Conservation (phyloP, 2,888 invertebrate genomes). For the Palloptera scutellata region DNA sequence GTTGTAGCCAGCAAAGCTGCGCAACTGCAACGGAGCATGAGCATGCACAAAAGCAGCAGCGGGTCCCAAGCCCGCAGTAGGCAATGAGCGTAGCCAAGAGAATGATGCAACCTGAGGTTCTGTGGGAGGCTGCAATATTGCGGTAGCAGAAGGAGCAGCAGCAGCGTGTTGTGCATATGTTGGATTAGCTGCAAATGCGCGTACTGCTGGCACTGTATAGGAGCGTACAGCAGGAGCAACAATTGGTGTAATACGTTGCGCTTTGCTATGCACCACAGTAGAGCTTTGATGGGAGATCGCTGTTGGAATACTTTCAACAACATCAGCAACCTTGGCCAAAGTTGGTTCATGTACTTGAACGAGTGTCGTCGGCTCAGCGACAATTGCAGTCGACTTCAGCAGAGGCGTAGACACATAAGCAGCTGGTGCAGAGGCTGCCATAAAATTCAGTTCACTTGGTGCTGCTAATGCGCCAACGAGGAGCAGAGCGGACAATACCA, state of each 20-base stretch:
- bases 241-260: conserved; percentile 54
- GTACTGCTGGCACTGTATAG: conserved; percentile 42
- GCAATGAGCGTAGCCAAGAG: not conserved
- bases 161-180: not conserved
- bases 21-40: conserved; percentile 21
- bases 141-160: not conserved
- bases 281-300: conserved; percentile 66
- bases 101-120: too few relatives aligned
- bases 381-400: conserved; percentile 17
- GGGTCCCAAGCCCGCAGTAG: conserved; percentile 5
- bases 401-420: conserved; percentile 13
- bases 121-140: too few relatives aligned
- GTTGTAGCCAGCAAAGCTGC: conserved; percentile 9
- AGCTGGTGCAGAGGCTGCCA: conserved; percentile 10
- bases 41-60: conserved; percentile 20
- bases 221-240: conserved; percentile 47
- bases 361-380: conserved; percentile 42
- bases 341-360: conserved; percentile 53
- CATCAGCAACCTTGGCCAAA: conserved; percentile 48
- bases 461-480: not conserved
- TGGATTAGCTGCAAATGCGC: conserved; percentile 15
- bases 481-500: conserved; percentile 70
- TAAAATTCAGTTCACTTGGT: conserved; percentile 9
- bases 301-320: conserved; percentile 47
- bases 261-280: conserved; percentile 63